phyloP scores from a whole-genome alignment of 2,888 invertebrate species.

The Eulithis prunata region DNA sequence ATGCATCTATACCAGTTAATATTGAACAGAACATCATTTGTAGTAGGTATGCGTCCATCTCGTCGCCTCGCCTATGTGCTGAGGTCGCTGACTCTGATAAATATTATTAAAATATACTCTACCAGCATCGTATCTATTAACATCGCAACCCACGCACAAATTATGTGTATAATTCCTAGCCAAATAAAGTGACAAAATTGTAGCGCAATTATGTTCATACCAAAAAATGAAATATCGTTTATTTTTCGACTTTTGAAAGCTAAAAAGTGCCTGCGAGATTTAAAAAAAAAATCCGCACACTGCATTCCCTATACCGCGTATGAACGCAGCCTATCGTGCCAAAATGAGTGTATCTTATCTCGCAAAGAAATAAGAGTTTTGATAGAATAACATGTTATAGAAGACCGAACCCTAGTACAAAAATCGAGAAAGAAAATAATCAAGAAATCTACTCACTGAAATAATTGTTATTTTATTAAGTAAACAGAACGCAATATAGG shows the following conservation, averaged over 20 bases:
- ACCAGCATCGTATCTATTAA: slow-evolving; percentile 47
- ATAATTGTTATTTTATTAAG: no score
- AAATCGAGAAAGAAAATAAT: no score
- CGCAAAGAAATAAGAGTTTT: no score
- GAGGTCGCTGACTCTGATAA: slow-evolving; percentile 78
- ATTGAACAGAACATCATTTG: slow-evolving; percentile 27
- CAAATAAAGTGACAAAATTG: slow-evolving; percentile 37
- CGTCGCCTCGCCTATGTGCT: slow-evolving; percentile 55
- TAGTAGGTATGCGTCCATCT: slow-evolving; percentile 51
- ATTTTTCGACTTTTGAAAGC: neutral
- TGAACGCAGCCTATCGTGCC: no score
- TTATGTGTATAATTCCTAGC: slow-evolving; percentile 35
- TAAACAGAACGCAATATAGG: neutral
- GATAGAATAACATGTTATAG: no score
- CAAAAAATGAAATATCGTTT: neutral
- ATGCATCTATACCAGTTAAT: slow-evolving; percentile 17
- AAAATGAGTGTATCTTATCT: no score
- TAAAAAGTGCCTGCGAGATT: no score
- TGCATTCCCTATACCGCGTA: no score
- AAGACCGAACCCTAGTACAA: no score
- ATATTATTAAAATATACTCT: slow-evolving; percentile 64
- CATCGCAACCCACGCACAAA: slow-evolving; percentile 44
- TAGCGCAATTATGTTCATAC: slow-evolving; percentile 29
- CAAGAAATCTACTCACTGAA: no score
- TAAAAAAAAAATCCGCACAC: no score